A percentile compares a stretch with the other conserved stretches of the same genome.
These are phyloP conservation scores for Mya arenaria DNA, from an alignment of 1,140 invertebrate genomes.

Conservation along the genomic window DNA sequence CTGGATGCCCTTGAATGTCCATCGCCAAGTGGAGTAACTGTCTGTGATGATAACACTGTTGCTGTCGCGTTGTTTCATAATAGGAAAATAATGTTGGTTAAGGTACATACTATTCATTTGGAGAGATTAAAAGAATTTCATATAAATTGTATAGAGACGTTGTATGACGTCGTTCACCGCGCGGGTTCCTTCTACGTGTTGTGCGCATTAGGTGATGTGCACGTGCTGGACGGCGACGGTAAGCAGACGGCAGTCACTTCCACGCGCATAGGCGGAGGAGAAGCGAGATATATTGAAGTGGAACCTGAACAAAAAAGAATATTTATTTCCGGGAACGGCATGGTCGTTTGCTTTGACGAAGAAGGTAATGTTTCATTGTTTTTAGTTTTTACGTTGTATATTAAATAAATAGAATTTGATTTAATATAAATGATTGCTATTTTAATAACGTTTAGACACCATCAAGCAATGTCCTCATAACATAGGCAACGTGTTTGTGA, in stretches of 20 bases:
- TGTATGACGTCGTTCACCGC: conserved; percentile 14
- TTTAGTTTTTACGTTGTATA: background rate
- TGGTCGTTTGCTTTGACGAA: conserved; percentile 17
- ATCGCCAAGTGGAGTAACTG: conserved; percentile 22
- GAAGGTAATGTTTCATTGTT: background rate
- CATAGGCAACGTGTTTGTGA: too few relatives aligned
- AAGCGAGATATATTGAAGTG: conserved; percentile 18
- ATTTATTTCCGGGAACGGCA: conserved; percentile 3
- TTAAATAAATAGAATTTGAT: background rate
- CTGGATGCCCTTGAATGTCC: conserved; percentile 43
- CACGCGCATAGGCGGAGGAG: conserved; percentile 9
- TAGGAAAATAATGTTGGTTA: conserved; percentile 32
- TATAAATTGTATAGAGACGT: conserved; percentile 9
- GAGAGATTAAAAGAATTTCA: conserved; percentile 4
- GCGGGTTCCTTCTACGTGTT: conserved; percentile 7
- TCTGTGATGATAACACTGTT: background rate
- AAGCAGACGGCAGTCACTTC: background rate
- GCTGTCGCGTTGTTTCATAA: conserved; percentile 40
- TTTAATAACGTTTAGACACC: background rate
- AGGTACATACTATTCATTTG: conserved; percentile 33
- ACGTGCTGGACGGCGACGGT: conserved; percentile 32
- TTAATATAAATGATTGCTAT: background rate
- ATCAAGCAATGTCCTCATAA: too few relatives aligned
- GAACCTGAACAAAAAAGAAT: conserved; percentile 1
- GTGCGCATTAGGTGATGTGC: conserved; percentile 31